Percentiles rank a stretch among this genome's conserved stretches.
Conservation (phyloP, 2,797 vertebrate genomes). For the Alca torda region DNA sequence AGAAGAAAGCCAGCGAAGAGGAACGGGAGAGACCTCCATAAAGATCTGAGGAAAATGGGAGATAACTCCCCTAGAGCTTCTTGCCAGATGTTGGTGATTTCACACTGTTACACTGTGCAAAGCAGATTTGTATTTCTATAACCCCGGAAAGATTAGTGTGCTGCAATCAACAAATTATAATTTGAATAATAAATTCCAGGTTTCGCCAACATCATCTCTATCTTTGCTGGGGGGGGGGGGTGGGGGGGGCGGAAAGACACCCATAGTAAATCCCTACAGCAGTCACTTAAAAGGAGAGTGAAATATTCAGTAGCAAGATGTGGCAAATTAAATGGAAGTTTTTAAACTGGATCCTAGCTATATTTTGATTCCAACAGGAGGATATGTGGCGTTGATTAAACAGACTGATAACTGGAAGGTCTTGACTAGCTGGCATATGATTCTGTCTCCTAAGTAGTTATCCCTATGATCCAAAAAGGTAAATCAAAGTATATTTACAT, state of each 20-base stretch:
- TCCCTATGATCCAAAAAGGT: not conserved
- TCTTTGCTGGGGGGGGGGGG: not conserved
- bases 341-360: not conserved
- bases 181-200: not conserved
- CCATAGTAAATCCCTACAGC: not conserved
- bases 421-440: not conserved
- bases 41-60: not conserved
- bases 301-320: not conserved
- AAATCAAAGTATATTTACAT: not conserved
- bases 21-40: not conserved
- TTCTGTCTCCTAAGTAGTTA: not conserved
- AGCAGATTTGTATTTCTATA: not conserved
- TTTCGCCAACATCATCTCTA: not conserved
- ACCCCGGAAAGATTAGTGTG: not conserved
- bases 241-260: not conserved
- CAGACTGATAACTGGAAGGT: not conserved
- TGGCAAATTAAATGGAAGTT: not conserved
- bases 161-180: constrained; percentile 7
- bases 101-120: not conserved
- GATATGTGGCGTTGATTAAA: not conserved
- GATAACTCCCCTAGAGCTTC: not conserved
- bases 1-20: not conserved
- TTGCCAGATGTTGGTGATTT: not conserved
- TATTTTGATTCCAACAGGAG: not conserved
- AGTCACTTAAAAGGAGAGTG: not conserved